Evolutionary conservation across 2,797 vertebrate species (phyloP).

Genomic region (Gobionotothen gibberifrons): DNA sequence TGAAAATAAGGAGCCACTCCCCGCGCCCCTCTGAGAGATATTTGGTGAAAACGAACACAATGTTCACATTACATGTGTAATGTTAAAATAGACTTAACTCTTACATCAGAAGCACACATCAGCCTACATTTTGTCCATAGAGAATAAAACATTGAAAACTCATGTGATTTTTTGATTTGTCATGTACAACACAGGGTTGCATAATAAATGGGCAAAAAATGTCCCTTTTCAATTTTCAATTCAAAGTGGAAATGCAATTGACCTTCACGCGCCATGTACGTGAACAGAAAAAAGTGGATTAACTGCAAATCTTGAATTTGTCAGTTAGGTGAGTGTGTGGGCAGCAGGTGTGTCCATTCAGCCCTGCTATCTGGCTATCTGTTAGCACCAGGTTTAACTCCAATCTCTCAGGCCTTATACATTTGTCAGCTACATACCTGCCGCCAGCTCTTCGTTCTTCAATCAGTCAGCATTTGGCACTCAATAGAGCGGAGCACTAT

Average conservation of each 20-base stretch:
- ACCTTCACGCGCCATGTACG: not conserved
- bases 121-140: not conserved
- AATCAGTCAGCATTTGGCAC: conserved; percentile 71
- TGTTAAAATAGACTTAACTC: not conserved
- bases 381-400: conserved; percentile 47
- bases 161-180: rapidly evolving
- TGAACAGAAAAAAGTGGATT: conserved; percentile 13
- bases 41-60: too few species aligned
- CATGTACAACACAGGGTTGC: not conserved
- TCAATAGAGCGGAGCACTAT: conserved; percentile 50
- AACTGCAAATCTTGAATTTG: conserved; percentile 21
- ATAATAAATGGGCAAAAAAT: not conserved
- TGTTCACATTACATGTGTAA: too few species aligned
- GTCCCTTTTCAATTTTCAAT: conserved; percentile 13
- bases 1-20: too few species aligned
- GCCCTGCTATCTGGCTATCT: conserved; percentile 41
- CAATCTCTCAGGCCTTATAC: conserved; percentile 42
- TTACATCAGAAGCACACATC: not conserved
- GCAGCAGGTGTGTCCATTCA: conserved; percentile 36
- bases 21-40: too few species aligned
- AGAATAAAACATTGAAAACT: not conserved
- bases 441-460: conserved; percentile 53
- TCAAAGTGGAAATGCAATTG: conserved; percentile 16
- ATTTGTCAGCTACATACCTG: conserved; percentile 63
- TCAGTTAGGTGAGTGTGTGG: conserved; percentile 20